Evolutionary conservation across 2,113 vertebrate genomes (phyloP), one percentile per base, ranked within the genome.

Genomic region (Dipodomys spectabilis): DNA sequence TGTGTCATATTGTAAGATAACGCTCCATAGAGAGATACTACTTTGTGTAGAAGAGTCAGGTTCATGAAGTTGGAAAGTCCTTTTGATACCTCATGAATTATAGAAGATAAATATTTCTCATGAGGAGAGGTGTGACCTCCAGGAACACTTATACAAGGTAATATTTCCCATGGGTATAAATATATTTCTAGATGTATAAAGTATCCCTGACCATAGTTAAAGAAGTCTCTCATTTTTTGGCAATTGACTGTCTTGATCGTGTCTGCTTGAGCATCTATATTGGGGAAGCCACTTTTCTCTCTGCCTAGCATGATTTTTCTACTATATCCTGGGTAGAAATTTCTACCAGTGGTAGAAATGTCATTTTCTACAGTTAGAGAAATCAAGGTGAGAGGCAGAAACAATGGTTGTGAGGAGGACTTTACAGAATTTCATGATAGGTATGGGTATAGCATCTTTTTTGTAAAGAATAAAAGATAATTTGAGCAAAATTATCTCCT

Each of bases 1-100:
- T 84, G 13, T 45, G 91, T 73, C 16, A 49, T 2, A 74, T 49
- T 93, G 93, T 77, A 82, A 78, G 90, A 79, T 10, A 90, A 88
- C 35, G 77, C 1, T 7, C 22, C 73, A 81, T 79, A 94, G 83
- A 94, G 32, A 91, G 20, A 11, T 5, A 27, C 39, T 39, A 20
- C 1, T 71, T 13, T 45, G 67, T 62, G 57, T 5, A 95, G 30
- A 84, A 7, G 22, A 85, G 75, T 64, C 49, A 86, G 44, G 65
- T 65, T 72, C 3, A 77, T 72, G 44, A 90, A 78, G 16, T 32
- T 85, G 18, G 90, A 15, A n/a, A 57, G 18, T 23, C 73, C 90
- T 85, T 1, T 16, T 69, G 80, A 39, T 49, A 16, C 19, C 7
- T 67, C 89, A 94, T 57, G 12, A 5, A 11, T 92, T 57, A 12